These are phyloP conservation scores for Danio tinwini DNA, from an alignment of 2,797 vertebrate genomes.

Conservation along the genomic window DNA sequence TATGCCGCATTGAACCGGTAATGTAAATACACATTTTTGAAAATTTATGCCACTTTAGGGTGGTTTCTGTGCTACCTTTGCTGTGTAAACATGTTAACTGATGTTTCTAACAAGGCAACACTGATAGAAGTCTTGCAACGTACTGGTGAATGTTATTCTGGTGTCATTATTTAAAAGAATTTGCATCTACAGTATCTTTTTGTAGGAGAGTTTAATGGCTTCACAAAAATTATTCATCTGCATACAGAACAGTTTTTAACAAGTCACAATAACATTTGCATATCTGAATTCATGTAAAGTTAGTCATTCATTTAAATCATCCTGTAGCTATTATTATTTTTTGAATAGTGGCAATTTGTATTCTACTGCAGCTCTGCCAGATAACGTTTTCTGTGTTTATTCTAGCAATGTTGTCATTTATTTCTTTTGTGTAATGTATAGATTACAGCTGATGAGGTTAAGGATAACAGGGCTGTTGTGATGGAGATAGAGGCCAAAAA, in stretches of 20 bases:
- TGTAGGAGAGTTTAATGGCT: background rate
- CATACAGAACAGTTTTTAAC: background rate
- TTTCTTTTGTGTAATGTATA: constrained; percentile 58
- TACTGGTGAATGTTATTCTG: constrained; percentile 21
- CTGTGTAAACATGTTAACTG: no score
- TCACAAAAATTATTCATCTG: background rate
- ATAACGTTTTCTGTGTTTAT: background rate
- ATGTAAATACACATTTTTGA: no score
- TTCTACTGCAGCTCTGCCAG: background rate
- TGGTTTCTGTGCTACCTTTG: no score
- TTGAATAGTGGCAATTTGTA: background rate
- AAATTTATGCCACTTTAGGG: no score
- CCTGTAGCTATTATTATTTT: background rate
- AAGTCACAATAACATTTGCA: background rate
- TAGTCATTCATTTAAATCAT: background rate
- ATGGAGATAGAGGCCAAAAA: constrained; percentile 89
- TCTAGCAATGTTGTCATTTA: background rate
- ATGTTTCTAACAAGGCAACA: background rate
- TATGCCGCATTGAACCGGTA: no score
- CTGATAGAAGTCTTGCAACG: background rate
- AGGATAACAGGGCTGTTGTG: constrained; percentile 84
- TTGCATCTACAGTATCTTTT: constrained; percentile 42
- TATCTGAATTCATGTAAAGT: constrained; percentile 7
- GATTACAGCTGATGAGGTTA: constrained; percentile 90
- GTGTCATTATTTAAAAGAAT: constrained; percentile 15